Percentiles rank a stretch among this genome's conserved stretches.
Conservation (phyloP, 2,888 invertebrate species). For the Ypsolopha sequella region DNA sequence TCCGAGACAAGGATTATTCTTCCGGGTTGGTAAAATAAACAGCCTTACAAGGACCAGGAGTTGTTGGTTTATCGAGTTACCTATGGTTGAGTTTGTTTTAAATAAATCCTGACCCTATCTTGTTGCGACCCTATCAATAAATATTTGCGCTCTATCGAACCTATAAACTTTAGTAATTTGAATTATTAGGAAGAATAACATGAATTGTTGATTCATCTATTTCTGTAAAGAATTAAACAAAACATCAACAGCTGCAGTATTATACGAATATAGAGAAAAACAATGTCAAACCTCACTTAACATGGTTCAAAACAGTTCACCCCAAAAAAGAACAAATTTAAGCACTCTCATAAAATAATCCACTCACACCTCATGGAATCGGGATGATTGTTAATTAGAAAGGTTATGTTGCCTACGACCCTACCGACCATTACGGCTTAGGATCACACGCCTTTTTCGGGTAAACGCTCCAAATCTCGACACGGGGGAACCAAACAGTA, state of each 20-base stretch:
- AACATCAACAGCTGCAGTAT: background rate
- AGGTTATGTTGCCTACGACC: constrained; percentile 51
- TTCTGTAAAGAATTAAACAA: background rate
- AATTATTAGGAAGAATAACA: constrained; percentile 19
- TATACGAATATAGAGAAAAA: background rate
- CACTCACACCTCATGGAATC: constrained; percentile 20
- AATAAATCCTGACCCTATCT: constrained; percentile 67
- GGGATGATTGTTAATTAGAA: constrained; percentile 47
- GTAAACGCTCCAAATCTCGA: constrained; percentile 55
- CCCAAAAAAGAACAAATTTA: background rate
- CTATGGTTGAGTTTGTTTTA: constrained; percentile 56
- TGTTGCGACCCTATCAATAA: constrained; percentile 61
- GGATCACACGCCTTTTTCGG: constrained; percentile 50
- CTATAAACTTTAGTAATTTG: constrained; percentile 49
- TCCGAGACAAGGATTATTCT: background rate
- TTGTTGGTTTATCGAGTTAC: constrained; percentile 20
- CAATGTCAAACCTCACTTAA: background rate
- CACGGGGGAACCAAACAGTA: constrained; percentile 61
- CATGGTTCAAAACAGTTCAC: background rate
- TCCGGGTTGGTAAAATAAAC: background rate
- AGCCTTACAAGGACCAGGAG: background rate
- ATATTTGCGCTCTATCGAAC: constrained; percentile 68
- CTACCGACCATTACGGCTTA: constrained; percentile 33
- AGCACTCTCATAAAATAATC: constrained; percentile 19
- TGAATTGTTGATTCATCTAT: background rate